These are phyloP conservation scores for Deilephila porcellus DNA, from an alignment of 2,888 invertebrate species.

Conservation along the genomic window DNA sequence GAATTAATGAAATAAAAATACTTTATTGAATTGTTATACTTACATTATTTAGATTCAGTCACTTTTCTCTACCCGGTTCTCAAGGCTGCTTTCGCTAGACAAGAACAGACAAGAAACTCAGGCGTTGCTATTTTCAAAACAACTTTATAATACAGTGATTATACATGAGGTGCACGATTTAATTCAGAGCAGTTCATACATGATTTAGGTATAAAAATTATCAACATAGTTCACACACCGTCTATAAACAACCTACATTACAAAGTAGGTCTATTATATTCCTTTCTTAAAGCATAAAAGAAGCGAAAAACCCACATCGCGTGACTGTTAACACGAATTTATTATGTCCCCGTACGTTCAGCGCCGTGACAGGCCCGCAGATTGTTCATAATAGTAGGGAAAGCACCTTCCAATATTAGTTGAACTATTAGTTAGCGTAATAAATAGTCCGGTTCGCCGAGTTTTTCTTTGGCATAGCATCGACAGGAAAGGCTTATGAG, in stretches of 20 bases:
- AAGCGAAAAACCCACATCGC: slow-evolving; percentile 12
- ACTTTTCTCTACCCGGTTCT: too few relatives aligned
- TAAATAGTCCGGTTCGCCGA: neutral
- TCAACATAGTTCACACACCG: too few relatives aligned
- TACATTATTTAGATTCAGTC: too few relatives aligned
- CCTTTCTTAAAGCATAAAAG: neutral
- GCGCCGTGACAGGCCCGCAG: slow-evolving; percentile 22
- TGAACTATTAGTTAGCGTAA: slow-evolving; percentile 16
- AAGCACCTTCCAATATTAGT: slow-evolving; percentile 11
- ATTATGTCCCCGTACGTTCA: slow-evolving; percentile 15
- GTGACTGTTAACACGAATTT: slow-evolving; percentile 16
- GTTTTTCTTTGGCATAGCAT: neutral
- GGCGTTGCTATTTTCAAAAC: too few relatives aligned
- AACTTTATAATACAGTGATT: too few relatives aligned
- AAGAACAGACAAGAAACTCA: too few relatives aligned
- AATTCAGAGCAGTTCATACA: too few relatives aligned
- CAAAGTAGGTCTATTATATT: neutral
- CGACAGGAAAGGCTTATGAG: neutral
- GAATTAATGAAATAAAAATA: too few relatives aligned
- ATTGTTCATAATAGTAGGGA: slow-evolving; percentile 19
- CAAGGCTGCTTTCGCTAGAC: too few relatives aligned
- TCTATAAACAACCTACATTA: neutral
- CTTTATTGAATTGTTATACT: too few relatives aligned
- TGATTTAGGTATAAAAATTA: too few relatives aligned
- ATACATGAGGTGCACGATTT: too few relatives aligned